These are phyloP conservation scores for Ochropacha duplaris DNA, from an alignment of 2,888 invertebrate genomes.

Conservation along the genomic window DNA sequence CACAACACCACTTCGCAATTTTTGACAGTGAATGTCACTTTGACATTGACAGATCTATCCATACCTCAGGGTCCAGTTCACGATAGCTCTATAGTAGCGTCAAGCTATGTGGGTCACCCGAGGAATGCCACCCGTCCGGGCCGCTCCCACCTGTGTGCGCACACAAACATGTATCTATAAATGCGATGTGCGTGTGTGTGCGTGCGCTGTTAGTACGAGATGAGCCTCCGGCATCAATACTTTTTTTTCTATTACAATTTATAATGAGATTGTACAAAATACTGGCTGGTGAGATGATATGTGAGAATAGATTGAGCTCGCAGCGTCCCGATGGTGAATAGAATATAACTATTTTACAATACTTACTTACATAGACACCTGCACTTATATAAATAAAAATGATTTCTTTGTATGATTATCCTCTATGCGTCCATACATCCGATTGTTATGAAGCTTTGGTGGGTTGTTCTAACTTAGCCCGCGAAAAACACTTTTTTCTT, in stretches of 20 bases:
- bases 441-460: too few species aligned
- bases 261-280: conserved; percentile 1
- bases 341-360: background rate
- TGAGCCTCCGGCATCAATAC: conserved; percentile 14
- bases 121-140: conserved; percentile 73
- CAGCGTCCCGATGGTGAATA: background rate
- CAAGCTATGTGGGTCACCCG: conserved; percentile 73
- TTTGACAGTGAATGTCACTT: background rate
- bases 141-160: conserved; percentile 70
- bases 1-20: background rate
- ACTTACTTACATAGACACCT: background rate
- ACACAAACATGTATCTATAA: conserved; percentile 20
- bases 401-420: too few species aligned
- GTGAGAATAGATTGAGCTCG: background rate
- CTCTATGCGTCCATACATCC: too few species aligned
- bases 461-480: too few species aligned
- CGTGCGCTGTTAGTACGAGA: conserved; percentile 14
- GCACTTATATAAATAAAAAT: too few species aligned
- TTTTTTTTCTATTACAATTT: conserved; percentile 6
- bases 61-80: conserved; percentile 24
- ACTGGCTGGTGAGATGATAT: background rate
- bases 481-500: too few species aligned
- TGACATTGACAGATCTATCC: background rate
- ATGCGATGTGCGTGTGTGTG: conserved; percentile 20
- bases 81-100: conserved; percentile 30